These are phyloP conservation scores for Fundulus diaphanus DNA, from an alignment of 2,797 vertebrate genomes.

Conservation along the genomic window DNA sequence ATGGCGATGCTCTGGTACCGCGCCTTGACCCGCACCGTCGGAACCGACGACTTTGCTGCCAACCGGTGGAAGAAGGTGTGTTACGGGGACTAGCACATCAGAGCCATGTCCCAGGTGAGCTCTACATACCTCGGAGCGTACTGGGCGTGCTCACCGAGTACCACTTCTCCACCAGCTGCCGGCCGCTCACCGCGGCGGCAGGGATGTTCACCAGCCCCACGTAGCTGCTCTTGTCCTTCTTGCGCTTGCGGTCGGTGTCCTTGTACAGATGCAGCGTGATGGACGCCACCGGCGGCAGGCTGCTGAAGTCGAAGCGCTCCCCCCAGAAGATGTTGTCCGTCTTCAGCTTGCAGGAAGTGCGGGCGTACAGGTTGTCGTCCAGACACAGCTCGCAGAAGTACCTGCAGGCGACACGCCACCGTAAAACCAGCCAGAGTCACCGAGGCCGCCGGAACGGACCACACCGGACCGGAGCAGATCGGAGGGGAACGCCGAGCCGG, in stretches of 20 bases:
- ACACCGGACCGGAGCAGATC: no score
- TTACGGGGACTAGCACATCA: no score
- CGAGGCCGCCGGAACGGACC: no score
- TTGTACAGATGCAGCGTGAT: constrained; percentile 97
- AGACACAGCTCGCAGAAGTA: constrained; percentile 98
- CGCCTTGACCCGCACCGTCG: constrained; percentile 89
- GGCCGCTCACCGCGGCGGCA: constrained; percentile 84
- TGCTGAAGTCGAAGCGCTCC: constrained; percentile 94
- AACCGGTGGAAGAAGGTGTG: not conserved
- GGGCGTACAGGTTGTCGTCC: constrained; percentile 93
- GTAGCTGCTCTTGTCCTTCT: constrained; percentile 97
- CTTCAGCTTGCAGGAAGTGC: constrained; percentile 95
- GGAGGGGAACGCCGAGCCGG: no score
- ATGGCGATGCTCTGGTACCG: constrained; percentile 93
- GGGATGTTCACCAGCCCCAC: constrained; percentile 93
- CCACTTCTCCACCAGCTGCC: constrained; percentile 96
- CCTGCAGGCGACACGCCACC: constrained; percentile 37
- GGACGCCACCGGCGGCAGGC: constrained; percentile 85
- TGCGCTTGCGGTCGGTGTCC: constrained; percentile 95
- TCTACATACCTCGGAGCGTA: constrained; percentile 84
- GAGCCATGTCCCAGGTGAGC: not conserved
- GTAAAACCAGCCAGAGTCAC: not conserved
- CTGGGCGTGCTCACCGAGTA: constrained; percentile 94
- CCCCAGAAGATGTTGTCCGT: constrained; percentile 98
- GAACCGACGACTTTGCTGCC: constrained; percentile 73